Conservation (phyloP, 1,140 invertebrate species). For the Diorhabda sublineata region DNA sequence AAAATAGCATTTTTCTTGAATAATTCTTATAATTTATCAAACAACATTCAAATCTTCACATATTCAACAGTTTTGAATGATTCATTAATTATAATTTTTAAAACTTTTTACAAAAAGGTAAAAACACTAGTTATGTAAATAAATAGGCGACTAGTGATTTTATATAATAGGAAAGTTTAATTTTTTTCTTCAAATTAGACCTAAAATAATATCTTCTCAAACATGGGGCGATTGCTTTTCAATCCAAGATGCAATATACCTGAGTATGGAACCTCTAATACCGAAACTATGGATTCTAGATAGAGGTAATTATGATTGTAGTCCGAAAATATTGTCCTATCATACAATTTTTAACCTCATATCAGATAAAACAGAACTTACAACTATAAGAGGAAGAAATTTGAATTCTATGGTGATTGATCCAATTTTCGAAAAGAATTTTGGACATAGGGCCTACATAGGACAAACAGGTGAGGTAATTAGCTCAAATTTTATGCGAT, state of each 20-base stretch:
- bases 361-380: slow-evolving; percentile 20
- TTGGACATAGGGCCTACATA: slow-evolving; percentile 29
- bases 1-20: neutral
- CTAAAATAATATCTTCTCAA: slow-evolving; percentile 30
- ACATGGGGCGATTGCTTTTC: slow-evolving; percentile 33
- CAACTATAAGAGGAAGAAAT: slow-evolving; percentile 8
- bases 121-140: neutral
- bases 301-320: slow-evolving; percentile 31
- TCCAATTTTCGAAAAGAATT: slow-evolving; percentile 13
- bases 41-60: neutral
- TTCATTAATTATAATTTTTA: neutral
- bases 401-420: slow-evolving; percentile 27
- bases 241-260: slow-evolving; percentile 34
- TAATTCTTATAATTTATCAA: neutral
- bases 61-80: neutral
- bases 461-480: slow-evolving; percentile 20
- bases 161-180: neutral
- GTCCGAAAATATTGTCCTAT: slow-evolving; percentile 35
- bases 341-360: slow-evolving; percentile 31
- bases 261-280: slow-evolving; percentile 32
- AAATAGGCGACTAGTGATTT: neutral
- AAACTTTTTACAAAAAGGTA: slow-evolving; percentile 5
- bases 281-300: slow-evolving; percentile 40
- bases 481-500: neutral
- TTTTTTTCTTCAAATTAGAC: slow-evolving; percentile 1